Base-by-base conservation (phyloP, 2,113 vertebrate species). In the Sinocyclocheilus rhinocerous region DNA sequence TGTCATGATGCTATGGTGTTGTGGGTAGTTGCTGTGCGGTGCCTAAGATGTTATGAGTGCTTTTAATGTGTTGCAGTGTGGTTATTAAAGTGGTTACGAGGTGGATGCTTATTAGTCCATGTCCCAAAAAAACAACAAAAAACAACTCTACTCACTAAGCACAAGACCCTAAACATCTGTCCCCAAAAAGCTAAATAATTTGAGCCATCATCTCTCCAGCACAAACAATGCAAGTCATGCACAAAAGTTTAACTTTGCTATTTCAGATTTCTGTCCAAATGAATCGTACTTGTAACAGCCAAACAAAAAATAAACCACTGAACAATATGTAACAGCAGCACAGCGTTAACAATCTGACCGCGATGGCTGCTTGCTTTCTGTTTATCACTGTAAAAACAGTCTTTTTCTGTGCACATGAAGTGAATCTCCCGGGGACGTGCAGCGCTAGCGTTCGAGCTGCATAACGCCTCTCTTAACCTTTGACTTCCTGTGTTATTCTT, bases 391-490 rank as follows among this genome's bases (percentile, higher is more conserved):
- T 79, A 50, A 67, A 87, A 87, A 77, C 24, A 2, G 33, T 20
- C 12, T 59, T 85, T 45, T 42, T 2, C 75, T 86, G 63, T 39
- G 48, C 15, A 1, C 39, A 13, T 24, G 42, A 72, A 75, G n/a
- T 50, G 29, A 70, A 80, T 70, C 85, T 78, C 73, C 61, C 45
- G 52, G 85, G 76, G 26, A 83, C 6, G 29, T 52, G 33, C 36
- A n/a, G 29, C 16, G 33, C 24, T 26, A 83, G 45, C 77, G 20
- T 93, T 90, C 13, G 75, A 85, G 91, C 92, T 92, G 90, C 90
- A 88, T 90, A 91, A 94, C 93, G 45, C 55, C 91, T 93, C 93
- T 92, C 93, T 95, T 95, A 94, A 94, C 93, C 93, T 94, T 90
- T 94, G 92, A 93, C 94, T 92, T 88, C 84, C 87, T 16, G 72